Conservation (phyloP, 2,113 vertebrate species). For the Podocnemis expansa region DNA sequence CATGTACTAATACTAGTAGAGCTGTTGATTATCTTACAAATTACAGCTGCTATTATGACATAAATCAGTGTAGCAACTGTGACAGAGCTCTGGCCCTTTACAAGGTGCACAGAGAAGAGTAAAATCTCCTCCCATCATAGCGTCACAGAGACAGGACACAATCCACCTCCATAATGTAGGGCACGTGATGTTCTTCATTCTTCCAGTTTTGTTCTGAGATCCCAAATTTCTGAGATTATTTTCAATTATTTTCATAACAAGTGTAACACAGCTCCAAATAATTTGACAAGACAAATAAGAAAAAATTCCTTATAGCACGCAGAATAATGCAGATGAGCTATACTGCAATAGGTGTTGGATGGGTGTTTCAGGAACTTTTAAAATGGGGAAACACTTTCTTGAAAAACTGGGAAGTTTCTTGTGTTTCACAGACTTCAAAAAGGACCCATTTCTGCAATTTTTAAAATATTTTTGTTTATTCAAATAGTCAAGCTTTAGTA, state of each 20-base stretch:
- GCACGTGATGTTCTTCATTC: not conserved
- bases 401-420: not conserved
- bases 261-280: not conserved
- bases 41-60: too few relatives aligned
- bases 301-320: not conserved
- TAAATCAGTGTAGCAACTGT: not conserved
- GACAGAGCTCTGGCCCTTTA: not conserved
- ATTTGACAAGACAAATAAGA: not conserved
- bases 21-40: not conserved
- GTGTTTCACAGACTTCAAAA: not conserved
- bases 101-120: not conserved
- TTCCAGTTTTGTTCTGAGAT: not conserved
- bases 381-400: not conserved
- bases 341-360: not conserved
- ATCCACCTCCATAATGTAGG: not conserved
- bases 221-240: not conserved
- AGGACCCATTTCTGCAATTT: not conserved
- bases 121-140: too few relatives aligned
- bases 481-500: not conserved
- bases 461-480: not conserved
- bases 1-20: not conserved
- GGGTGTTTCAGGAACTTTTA: not conserved
- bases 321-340: not conserved
- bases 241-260: not conserved
- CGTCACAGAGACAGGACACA: accelerated